Evolutionary conservation across 2,797 vertebrate genomes (phyloP).

Genomic region (Gorsachius magnificus): DNA sequence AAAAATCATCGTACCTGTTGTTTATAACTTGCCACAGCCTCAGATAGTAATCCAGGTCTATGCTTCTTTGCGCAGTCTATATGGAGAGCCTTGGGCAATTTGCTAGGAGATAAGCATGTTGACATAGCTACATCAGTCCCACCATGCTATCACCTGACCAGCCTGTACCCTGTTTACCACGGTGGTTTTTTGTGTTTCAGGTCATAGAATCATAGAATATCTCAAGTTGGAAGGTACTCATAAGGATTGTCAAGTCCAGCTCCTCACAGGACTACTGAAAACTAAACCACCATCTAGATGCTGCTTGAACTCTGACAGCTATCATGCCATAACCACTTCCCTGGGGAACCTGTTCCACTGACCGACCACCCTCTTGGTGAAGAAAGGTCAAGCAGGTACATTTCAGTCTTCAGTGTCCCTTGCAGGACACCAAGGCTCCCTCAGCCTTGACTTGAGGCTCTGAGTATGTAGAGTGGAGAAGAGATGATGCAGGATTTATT

Average conservation of each 20-base stretch:
- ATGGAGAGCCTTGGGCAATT: not conserved
- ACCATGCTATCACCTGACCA: too few relatives aligned
- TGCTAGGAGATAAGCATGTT: not conserved
- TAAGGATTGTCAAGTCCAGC: not conserved
- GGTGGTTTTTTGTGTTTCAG: not conserved
- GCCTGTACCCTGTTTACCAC: not conserved
- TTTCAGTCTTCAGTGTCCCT: not conserved
- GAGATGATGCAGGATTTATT: not conserved
- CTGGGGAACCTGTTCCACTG: not conserved
- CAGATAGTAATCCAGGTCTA: not conserved
- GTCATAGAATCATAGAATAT: not conserved
- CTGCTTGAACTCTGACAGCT: not conserved
- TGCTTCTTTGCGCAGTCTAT: not conserved
- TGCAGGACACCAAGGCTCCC: not conserved
- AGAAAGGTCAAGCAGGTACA: not conserved
- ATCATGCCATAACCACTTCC: not conserved
- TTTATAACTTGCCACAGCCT: not conserved
- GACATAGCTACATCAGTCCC: not conserved
- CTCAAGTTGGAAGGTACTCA: not conserved
- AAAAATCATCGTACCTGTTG: not conserved
- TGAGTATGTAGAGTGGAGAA: not conserved
- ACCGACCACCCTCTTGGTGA: not conserved
- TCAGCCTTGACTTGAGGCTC: not conserved
- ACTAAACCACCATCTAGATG: not conserved
- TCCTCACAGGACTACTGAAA: not conserved